Evolutionary conservation across 2,797 vertebrate genomes (phyloP).

Genomic region (Sebastes nivosus): DNA sequence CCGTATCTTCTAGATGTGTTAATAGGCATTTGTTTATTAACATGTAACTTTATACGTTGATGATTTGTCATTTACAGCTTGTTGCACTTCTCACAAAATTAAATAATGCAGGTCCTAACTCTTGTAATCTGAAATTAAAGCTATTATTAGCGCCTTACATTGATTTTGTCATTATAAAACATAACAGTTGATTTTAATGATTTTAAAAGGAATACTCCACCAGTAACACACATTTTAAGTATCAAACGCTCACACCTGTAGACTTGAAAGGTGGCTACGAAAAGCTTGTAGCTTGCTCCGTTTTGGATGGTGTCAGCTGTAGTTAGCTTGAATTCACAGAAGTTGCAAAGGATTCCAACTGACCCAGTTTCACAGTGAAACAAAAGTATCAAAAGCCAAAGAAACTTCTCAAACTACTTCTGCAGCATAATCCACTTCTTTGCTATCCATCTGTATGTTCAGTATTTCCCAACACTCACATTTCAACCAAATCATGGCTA

Average conservation of each 20-base stretch:
- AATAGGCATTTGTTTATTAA: background rate
- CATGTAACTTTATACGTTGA: background rate
- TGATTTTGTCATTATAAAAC: background rate
- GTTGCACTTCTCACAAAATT: background rate
- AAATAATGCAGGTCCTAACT: background rate
- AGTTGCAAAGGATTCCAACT: background rate
- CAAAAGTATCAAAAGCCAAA: background rate
- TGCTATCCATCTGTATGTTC: background rate
- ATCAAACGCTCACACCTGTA: background rate
- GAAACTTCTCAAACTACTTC: background rate
- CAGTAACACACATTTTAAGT: background rate
- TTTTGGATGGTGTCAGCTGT: background rate
- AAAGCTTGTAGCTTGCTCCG: background rate
- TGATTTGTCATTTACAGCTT: background rate
- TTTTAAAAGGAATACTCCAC: background rate
- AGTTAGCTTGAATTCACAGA: background rate
- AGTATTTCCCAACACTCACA: background rate
- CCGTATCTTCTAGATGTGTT: background rate
- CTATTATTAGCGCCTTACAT: background rate
- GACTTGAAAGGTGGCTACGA: background rate
- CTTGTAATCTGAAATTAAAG: background rate
- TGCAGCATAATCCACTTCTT: background rate
- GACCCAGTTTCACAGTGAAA: slow-evolving; percentile 18
- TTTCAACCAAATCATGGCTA: background rate
- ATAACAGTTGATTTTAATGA: background rate